A percentile compares a stretch with the other conserved stretches of the same genome.
Conservation (phyloP, 1,140 invertebrate genomes). For the Saccostrea echinata region DNA sequence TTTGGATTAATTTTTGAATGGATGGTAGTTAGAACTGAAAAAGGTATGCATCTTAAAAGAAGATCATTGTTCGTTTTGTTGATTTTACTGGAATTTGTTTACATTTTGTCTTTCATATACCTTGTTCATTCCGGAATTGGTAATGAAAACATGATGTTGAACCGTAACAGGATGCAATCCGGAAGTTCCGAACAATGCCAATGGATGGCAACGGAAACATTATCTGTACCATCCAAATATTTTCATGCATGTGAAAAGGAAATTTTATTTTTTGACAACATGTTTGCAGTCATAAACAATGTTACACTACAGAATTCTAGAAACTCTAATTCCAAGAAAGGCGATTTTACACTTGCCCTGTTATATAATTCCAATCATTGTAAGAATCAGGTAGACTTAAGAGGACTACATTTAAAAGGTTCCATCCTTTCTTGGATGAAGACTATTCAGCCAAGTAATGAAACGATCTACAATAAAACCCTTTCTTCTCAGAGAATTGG, state of each 20-base stretch:
- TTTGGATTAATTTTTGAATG: no score
- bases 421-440: background rate
- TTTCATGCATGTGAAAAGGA: background rate
- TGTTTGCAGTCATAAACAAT: background rate
- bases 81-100: background rate
- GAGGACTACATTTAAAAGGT: background rate
- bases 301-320: background rate
- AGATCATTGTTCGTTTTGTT: background rate
- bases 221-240: background rate
- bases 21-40: background rate
- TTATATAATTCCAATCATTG: background rate
- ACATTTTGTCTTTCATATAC: background rate
- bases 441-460: background rate
- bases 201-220: background rate
- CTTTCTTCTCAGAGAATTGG: constrained; percentile 44
- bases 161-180: background rate
- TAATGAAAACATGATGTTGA: background rate
- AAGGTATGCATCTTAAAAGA: background rate
- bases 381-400: background rate
- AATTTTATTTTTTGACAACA: background rate
- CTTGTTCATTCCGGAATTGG: background rate
- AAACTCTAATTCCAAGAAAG: background rate
- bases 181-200: background rate
- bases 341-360: background rate
- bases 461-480: background rate